Evolutionary conservation across 2,888 invertebrate species (phyloP).

Genomic region (Heliconius ismenius): DNA sequence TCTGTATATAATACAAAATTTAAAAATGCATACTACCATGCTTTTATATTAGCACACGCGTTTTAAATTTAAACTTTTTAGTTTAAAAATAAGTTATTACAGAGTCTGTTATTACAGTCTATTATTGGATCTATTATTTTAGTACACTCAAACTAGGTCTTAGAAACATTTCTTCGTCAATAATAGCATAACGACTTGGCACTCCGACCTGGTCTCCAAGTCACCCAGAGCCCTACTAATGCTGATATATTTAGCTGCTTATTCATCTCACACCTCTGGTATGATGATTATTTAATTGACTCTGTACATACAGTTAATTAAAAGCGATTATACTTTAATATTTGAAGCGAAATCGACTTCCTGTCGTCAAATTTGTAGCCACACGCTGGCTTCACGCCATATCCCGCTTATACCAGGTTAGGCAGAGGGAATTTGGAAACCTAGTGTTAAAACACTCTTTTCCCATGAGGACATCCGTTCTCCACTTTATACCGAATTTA

Average conservation of each 20-base stretch:
- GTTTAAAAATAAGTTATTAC: too few relatives aligned
- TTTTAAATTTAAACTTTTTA: not conserved
- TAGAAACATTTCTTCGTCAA: conserved; percentile 34
- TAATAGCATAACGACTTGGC: conserved; percentile 45
- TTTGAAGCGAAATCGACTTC: not conserved
- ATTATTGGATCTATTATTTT: conserved; percentile 11
- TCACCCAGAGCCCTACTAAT: conserved; percentile 30
- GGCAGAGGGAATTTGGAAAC: too few relatives aligned
- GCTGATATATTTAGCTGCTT: conserved; percentile 36
- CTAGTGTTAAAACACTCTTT: too few relatives aligned
- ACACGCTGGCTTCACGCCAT: too few relatives aligned
- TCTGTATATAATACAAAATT: not conserved
- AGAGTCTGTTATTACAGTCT: not conserved
- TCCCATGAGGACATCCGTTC: too few relatives aligned
- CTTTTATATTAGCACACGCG: not conserved
- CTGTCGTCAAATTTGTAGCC: not conserved
- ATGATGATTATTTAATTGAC: not conserved
- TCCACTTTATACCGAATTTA: too few relatives aligned
- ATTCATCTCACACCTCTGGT: conserved; percentile 29
- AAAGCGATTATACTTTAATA: not conserved
- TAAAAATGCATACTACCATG: not conserved
- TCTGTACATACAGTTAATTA: not conserved
- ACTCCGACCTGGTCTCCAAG: conserved; percentile 33
- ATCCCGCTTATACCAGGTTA: too few relatives aligned
- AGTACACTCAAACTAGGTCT: conserved; percentile 40